These are phyloP conservation scores for Lipotes vexillifer DNA, from an alignment of 2,113 vertebrate genomes.

Conservation along the genomic window DNA sequence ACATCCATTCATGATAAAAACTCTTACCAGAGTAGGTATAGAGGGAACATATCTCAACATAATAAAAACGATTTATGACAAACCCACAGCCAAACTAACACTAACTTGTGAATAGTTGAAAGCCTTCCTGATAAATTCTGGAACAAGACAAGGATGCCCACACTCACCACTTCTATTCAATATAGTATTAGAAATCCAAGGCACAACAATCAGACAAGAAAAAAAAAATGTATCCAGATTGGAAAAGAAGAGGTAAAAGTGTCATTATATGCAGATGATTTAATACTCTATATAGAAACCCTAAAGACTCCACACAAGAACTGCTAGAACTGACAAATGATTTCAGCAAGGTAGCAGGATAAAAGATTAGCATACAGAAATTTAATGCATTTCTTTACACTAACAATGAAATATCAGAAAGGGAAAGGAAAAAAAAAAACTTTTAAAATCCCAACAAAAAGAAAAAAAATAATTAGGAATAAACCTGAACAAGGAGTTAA, in stretches of 20 bases:
- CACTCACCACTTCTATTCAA: no score
- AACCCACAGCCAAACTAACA: no score
- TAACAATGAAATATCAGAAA: not conserved
- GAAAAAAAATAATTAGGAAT: not conserved
- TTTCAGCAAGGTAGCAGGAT: not conserved
- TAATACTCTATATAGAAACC: not conserved
- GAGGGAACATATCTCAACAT: no score
- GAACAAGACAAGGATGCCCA: no score
- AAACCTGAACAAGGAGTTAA: not conserved
- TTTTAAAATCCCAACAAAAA: not conserved
- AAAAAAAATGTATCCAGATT: no score
- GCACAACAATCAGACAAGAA: no score
- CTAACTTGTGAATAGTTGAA: no score
- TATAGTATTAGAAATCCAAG: no score
- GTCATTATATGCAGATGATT: not conserved
- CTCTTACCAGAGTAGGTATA: no score
- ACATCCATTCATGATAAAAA: no score
- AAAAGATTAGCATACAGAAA: not conserved
- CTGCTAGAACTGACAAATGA: not conserved
- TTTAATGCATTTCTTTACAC: not conserved
- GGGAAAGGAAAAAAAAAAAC: not conserved
- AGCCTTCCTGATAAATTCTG: no score
- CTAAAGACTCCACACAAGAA: not conserved
- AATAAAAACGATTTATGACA: no score
- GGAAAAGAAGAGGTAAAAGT: not conserved